Evolutionary conservation across 2,797 vertebrate genomes (phyloP).

Genomic region (Lycodopsis pacificus): DNA sequence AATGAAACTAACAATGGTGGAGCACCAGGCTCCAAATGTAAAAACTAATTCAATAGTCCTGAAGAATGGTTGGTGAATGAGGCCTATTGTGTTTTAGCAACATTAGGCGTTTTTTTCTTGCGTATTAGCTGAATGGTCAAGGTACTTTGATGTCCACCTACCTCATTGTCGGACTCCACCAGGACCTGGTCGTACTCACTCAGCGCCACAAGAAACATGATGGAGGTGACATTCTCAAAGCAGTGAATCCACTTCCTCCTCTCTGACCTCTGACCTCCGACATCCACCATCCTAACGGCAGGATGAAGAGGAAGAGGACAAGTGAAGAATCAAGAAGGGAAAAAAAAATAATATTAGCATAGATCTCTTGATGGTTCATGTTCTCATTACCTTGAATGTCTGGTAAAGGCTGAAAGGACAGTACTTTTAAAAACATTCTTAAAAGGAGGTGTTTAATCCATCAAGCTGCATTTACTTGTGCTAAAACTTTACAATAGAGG

Average conservation of each 20-base stretch:
- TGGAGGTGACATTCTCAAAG: conserved; percentile 99
- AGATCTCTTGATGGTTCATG: not conserved
- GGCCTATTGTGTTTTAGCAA: not conserved
- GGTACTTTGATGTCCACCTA: conserved; percentile 52
- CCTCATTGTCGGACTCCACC: conserved; percentile 99
- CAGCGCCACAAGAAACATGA: conserved; percentile 99
- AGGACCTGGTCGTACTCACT: conserved; percentile 99
- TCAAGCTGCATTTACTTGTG: conserved; percentile 14
- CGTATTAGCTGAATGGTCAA: not conserved
- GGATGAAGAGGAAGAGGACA: conserved; percentile 8
- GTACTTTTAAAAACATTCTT: not conserved
- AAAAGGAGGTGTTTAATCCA: conserved; percentile 66
- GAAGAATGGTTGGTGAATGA: not conserved
- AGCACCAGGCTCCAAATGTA: not conserved
- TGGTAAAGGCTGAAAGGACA: not conserved
- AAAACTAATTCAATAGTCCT: not conserved
- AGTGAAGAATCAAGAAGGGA: conserved; percentile 7
- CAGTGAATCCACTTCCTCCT: conserved; percentile 99
- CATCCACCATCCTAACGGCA: conserved; percentile 94
- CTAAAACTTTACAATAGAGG: not conserved
- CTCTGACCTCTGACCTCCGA: conserved; percentile 97
- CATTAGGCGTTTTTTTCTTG: not conserved
- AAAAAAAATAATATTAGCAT: not conserved
- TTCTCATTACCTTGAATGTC: conserved; percentile 1
- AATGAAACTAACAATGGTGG: not conserved